Base-by-base conservation (phyloP, 2,888 invertebrate species). In the Ectemnius lituratus region DNA sequence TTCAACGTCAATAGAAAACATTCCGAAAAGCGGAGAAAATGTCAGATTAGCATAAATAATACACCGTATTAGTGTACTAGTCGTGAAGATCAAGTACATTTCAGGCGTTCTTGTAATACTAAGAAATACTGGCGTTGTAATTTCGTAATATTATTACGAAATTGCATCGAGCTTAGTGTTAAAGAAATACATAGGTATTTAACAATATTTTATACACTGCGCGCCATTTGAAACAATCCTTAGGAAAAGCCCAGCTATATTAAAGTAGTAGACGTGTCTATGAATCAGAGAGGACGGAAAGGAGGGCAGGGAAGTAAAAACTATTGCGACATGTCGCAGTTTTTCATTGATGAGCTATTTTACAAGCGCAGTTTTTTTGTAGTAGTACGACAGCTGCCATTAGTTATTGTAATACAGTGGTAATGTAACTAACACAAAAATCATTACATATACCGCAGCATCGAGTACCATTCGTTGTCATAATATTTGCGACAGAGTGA, bases 281-380 rank as follows among this genome's bases (percentile, higher is more conserved):
- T 37, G 23, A 73, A 73, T 68, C 57, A 20, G 65, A 78, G 65
- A 74, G 77, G 77, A 82, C 74, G 75, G 77, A 79, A 68, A 68
- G 75, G 62, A 75, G 72, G 72, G 70, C 58, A 67, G 80, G 72
- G 70, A 67, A 78, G 82, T 73, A 66, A 61, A 74, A 75, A 61
- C 58, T 78, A 47, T 75, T 66, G 70, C 77, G 62, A 76, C 68
- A 70, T 58, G 58, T 61, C 66, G 78, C 76, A 82, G 82, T 82
- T 75, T 78, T 77, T 78, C 58, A 75, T 72, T 69, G 47, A 60
- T 73, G 75, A 78, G 65, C 77, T 72, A 73, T 73, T 67, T 72
- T 65, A 77, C 62, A 69, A 67, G 49, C 58, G 63, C 57, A 63
- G 4, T 60, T 47, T 62, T 63, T 47, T 70, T 65, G 28, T 67